Base-by-base conservation (phyloP, 30 jellyfish, hydroid and myxozoan species). In the Haliclystus octoradiatus region DNA sequence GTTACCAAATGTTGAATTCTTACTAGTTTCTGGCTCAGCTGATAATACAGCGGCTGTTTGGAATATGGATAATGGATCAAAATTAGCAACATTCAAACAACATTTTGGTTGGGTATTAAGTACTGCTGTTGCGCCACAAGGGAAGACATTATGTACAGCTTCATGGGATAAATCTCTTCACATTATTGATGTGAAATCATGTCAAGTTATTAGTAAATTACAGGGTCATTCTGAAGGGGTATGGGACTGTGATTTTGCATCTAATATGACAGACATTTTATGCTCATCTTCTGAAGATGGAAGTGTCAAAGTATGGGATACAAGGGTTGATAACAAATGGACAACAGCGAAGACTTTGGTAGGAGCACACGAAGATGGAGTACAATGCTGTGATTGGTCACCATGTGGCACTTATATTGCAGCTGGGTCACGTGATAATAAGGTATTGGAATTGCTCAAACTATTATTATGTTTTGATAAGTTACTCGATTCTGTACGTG, bases 231-330 rank as follows among this genome's bases (percentile, higher is more conserved):
- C 84, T 2, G 79, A 49, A 40, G 96, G 96, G 1, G 93, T 85
- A 7, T 85, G 96, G 96, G 62, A 52, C 19, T 72, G 94, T 65
- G 76, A 25, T 19, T 85, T 85, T 46, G 57, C 57, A 19, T 5
- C 9, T 9, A 40, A 40, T 40, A 40, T 19, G 19, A 40, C 57
- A 5, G 57, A 60, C 40, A 34, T 85, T 0, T 35, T 85, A 14
- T 85, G 96, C 67, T 68, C 93, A 46, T 92, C 85, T 33, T 68
- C 92, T 73, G 96, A 85, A 78, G 96, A 85, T 34, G 62, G 92
- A 23, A 66, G 88, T 33, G 53, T 85, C 34, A 73, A 77, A 46
- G 26, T 85, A 19, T 85, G 96, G 96, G 96, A 85, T 60, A 35
- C 77, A 69, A 67, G 96, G 15, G 74, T 71, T 9, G 91, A 78